Evolutionary conservation across 2,113 vertebrate species (phyloP), one percentile per base, ranked within the genome.

Genomic region (Pituophis catenifer): DNA sequence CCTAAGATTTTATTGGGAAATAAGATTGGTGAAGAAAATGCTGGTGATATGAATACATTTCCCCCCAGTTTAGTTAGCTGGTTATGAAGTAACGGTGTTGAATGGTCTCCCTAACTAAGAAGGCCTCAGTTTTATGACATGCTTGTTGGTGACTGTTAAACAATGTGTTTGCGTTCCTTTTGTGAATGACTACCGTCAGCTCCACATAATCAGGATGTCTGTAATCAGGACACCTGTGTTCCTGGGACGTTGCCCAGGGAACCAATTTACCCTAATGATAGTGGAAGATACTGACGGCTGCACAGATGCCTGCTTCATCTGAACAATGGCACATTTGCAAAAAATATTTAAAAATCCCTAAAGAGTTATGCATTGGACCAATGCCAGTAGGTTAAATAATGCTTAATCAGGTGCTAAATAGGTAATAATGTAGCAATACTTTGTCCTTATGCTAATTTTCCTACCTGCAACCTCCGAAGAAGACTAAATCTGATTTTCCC

Each of bases 241-340:
- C 92, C 95, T 0, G 0, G 89, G 92, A 93, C 92, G 96, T 96
- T 96, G 94, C 96, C 95, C 95, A 93, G 96, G 95, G 97, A 97
- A 97, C 96, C 96, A 96, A 96, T 96, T 97, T 97, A 94, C 92
- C 93, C 94, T 96, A 97, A 97, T 96, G 97, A 97, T 95, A 95
- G 95, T 93, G 96, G 97, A 96, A 95, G 95, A 93, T 94, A 96
- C 95, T 95, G 95, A 94, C 89, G 93, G 95, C 95, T 93, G 93
- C 95, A 96, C 95, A 96, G 94, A 95, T 92, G 95, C 91, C 92
- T 92, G 93, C 94, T 96, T 96, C 95, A 95, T 96, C 96, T 94
- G 96, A 97, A 97, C 96, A 97, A 97, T 96, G 94, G 94, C 92
- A 94, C 95, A 94, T 96, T 93, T 94, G 95, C 90, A 95, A 93